These are phyloP conservation scores for Poecile montanus DNA, from an alignment of 2,797 vertebrate species.

Conservation along the genomic window DNA sequence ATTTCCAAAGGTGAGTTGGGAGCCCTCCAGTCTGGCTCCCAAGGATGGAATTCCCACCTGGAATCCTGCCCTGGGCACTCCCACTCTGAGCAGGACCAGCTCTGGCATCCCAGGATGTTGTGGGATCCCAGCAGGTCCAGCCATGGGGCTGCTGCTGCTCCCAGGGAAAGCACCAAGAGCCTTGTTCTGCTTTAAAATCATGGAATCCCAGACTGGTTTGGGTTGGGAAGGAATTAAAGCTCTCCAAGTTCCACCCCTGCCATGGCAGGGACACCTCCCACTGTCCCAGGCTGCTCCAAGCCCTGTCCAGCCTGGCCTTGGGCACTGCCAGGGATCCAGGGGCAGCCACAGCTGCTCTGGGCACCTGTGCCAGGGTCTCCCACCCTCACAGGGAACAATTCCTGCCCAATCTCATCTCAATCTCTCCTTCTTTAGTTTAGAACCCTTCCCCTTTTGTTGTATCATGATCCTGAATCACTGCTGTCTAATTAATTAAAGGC, in stretches of 20 bases:
- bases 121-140: not conserved
- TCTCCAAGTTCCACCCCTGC: not conserved
- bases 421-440: not conserved
- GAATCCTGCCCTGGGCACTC: not conserved
- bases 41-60: not conserved
- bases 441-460: not conserved
- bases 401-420: not conserved
- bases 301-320: not conserved
- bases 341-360: not conserved
- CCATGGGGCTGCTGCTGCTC: too few species aligned
- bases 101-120: not conserved
- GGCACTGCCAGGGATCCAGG: not conserved
- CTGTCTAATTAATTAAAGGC: not conserved
- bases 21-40: not conserved
- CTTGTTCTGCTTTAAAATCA: not conserved
- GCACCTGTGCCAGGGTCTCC: not conserved
- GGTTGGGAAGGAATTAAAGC: not conserved
- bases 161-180: not conserved
- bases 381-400: not conserved
- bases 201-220: too few species aligned
- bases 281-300: not conserved
- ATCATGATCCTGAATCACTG: not conserved
- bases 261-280: not conserved
- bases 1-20: not conserved
- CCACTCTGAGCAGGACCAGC: rapidly evolving